Evolutionary conservation across 2,888 invertebrate genomes (phyloP).

Genomic region (Altica lythri): DNA sequence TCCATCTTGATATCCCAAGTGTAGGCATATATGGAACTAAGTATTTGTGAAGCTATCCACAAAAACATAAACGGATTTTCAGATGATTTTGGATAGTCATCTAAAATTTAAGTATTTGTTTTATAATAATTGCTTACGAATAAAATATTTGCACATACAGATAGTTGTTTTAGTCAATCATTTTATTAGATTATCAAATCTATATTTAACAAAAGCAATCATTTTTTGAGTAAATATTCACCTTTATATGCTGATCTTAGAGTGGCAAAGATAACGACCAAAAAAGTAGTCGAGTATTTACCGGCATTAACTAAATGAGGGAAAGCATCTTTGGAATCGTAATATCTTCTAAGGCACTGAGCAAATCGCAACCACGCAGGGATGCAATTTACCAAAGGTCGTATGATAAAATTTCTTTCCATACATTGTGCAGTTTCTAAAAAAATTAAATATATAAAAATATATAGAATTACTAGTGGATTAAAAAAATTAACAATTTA

Average conservation of each 20-base stretch:
- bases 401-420: slow-evolving; percentile 58
- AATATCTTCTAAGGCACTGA: slow-evolving; percentile 81
- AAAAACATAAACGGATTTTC: slow-evolving; percentile 71
- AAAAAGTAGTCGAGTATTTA: slow-evolving; percentile 77
- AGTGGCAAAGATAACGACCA: slow-evolving; percentile 68
- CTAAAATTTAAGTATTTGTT: slow-evolving; percentile 43
- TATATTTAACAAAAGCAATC: too few species aligned
- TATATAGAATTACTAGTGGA: not conserved
- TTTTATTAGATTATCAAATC: too few species aligned
- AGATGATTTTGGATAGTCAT: slow-evolving; percentile 57
- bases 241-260: slow-evolving; percentile 52
- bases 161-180: not conserved
- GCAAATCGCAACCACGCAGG: slow-evolving; percentile 87
- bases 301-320: slow-evolving; percentile 85
- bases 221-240: too few species aligned
- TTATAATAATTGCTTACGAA: not conserved
- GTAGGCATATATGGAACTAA: slow-evolving; percentile 80
- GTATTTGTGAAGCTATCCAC: slow-evolving; percentile 70
- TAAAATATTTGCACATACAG: not conserved
- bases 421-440: slow-evolving; percentile 60
- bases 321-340: slow-evolving; percentile 77
- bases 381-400: slow-evolving; percentile 74
- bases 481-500: not conserved
- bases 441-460: slow-evolving; percentile 16
- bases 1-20: slow-evolving; percentile 90